Evolutionary conservation across 2,113 vertebrate genomes (phyloP).

Genomic region (Callopanchax toddi): DNA sequence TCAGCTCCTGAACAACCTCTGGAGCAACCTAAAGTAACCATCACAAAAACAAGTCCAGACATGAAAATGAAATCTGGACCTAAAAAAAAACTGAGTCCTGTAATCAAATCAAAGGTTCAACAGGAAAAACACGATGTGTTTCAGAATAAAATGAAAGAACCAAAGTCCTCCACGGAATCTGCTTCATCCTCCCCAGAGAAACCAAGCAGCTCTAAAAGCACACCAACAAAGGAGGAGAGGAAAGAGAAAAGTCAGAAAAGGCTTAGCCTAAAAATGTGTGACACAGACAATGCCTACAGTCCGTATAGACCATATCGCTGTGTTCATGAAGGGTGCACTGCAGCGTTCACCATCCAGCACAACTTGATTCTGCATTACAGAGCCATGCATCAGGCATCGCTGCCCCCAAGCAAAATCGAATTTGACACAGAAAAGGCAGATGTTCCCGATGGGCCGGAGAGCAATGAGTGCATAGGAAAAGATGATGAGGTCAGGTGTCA

Average conservation of each 20-base stretch:
- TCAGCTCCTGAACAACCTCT: slow-evolving; percentile 18
- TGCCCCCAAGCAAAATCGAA: slow-evolving; percentile 83
- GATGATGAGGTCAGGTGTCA: slow-evolving; percentile 94
- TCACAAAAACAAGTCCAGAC: slow-evolving; percentile 45
- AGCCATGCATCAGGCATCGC: slow-evolving; percentile 93
- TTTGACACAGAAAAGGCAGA: slow-evolving; percentile 78
- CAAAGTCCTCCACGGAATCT: slow-evolving; percentile 37
- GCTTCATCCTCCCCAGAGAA: slow-evolving; percentile 64
- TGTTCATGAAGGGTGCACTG: slow-evolving; percentile 95
- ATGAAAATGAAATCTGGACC: slow-evolving; percentile 29
- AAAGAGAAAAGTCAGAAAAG: slow-evolving; percentile 79
- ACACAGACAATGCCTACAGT: slow-evolving; percentile 81
- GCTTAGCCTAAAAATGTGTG: slow-evolving; percentile 64
- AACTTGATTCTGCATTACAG: slow-evolving; percentile 98
- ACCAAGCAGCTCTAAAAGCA: slow-evolving; percentile 73
- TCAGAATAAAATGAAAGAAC: slow-evolving; percentile 47
- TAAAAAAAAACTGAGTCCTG: slow-evolving; percentile 50
- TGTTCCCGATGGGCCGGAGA: slow-evolving; percentile 53
- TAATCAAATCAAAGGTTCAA: slow-evolving; percentile 39
- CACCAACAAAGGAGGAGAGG: slow-evolving; percentile 67
- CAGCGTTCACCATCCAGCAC: slow-evolving; percentile 96
- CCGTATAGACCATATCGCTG: slow-evolving; percentile 95
- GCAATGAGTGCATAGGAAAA: slow-evolving; percentile 48
- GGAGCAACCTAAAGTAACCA: slow-evolving; percentile 25
- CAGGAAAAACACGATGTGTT: slow-evolving; percentile 28